phyloP scores from a whole-genome alignment of 1,140 invertebrate genomes.

The Metaphire vulgaris region DNA sequence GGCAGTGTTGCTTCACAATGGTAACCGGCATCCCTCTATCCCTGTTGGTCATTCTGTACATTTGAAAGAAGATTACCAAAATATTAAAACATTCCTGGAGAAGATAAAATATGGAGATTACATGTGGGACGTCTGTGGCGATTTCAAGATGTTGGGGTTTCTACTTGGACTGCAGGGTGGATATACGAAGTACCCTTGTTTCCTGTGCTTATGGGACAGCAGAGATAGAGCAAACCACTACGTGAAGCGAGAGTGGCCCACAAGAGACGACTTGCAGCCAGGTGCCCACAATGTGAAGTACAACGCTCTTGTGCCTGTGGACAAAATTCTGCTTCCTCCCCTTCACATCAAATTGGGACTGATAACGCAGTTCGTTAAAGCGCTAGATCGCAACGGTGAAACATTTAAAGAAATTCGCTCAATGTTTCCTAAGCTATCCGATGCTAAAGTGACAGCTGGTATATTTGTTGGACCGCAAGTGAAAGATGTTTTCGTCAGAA shows the following conservation, averaged over 20 bases:
- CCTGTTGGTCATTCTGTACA: constrained; percentile 11
- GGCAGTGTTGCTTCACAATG: constrained; percentile 6
- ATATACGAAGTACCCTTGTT: constrained; percentile 51
- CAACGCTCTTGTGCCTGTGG: constrained; percentile 34
- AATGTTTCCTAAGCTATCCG: constrained; percentile 32
- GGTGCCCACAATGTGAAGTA: constrained; percentile 42
- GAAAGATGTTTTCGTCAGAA: constrained; percentile 35
- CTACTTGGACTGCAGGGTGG: too few species aligned
- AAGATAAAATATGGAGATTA: constrained; percentile 14
- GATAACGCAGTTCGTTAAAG: constrained; percentile 24
- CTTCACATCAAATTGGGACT: constrained; percentile 33
- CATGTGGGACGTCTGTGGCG: constrained; percentile 39
- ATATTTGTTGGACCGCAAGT: constrained; percentile 39
- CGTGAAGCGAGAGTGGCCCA: constrained; percentile 38
- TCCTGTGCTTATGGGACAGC: constrained; percentile 52
- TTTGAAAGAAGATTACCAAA: not conserved
- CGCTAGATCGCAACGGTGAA: constrained; percentile 27
- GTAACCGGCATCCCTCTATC: constrained; percentile 19
- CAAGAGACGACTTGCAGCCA: constrained; percentile 35
- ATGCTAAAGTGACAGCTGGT: constrained; percentile 31
- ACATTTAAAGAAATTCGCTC: constrained; percentile 31
- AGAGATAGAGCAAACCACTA: constrained; percentile 42
- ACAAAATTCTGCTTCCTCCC: constrained; percentile 28
- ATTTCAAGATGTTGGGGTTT: constrained; percentile 49
- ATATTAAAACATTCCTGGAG: not conserved